These are phyloP conservation scores for Stenchaetothrips biformis DNA, from an alignment of 2,888 invertebrate species.

Conservation along the genomic window DNA sequence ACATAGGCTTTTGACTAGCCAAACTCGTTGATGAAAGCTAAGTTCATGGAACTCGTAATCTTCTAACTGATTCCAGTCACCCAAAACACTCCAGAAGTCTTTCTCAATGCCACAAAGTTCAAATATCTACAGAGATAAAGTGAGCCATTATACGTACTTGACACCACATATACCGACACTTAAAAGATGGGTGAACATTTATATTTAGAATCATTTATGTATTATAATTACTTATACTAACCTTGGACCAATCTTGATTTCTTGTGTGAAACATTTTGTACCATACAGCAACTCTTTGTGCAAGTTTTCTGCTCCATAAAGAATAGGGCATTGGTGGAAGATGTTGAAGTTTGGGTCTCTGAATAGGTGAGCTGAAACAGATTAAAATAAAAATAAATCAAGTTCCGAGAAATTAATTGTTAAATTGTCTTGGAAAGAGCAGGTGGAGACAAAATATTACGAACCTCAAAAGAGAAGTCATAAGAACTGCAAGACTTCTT, in stretches of 20 bases:
- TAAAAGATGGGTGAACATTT: conserved; percentile 8
- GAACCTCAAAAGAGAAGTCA: conserved; percentile 54
- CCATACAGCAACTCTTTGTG: conserved; percentile 49
- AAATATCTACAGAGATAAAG: conserved; percentile 45
- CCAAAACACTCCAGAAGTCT: conserved; percentile 52
- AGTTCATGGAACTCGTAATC: conserved; percentile 51
- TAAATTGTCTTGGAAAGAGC: background rate
- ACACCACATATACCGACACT: background rate
- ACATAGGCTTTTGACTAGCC: conserved; percentile 55
- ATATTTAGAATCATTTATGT: background rate
- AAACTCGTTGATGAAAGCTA: conserved; percentile 50
- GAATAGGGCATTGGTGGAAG: conserved; percentile 55
- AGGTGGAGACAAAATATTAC: conserved; percentile 29
- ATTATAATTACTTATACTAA: conserved; percentile 34
- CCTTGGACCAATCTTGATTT: conserved; percentile 44
- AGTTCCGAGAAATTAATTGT: background rate
- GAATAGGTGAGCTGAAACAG: conserved; percentile 43
- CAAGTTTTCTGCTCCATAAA: conserved; percentile 53
- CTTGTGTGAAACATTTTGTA: conserved; percentile 49
- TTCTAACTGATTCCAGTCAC: conserved; percentile 49
- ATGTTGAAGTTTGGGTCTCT: conserved; percentile 46
- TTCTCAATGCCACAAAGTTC: conserved; percentile 52
- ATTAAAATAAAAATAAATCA: conserved; percentile 30
- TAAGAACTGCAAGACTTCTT: conserved; percentile 50
- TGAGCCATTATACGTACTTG: background rate